These are phyloP conservation scores for Leptodactylus fuscus DNA, from an alignment of 2,113 vertebrate species.

Conservation along the genomic window DNA sequence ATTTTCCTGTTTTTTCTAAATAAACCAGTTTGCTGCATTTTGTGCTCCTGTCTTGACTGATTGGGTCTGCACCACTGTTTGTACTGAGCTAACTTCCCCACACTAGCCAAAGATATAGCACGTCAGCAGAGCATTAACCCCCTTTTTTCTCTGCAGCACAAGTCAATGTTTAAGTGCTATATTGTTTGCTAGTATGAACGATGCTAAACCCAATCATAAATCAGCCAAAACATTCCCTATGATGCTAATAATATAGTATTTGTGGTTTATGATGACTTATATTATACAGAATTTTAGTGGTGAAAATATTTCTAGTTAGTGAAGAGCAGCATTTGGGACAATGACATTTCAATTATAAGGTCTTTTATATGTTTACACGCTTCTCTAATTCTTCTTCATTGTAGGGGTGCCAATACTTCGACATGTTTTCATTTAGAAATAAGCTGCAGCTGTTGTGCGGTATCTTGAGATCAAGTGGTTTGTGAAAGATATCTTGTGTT, in stretches of 20 bases:
- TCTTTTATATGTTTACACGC: conserved; percentile 9
- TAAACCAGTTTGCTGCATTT: no score
- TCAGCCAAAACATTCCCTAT: no score
- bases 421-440: conserved; percentile 23
- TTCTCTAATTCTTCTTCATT: conserved; percentile 9
- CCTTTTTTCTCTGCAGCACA: no score
- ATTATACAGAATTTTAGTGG: background rate
- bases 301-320: background rate
- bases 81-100: no score
- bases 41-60: no score
- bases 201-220: no score
- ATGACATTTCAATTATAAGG: background rate
- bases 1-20: no score
- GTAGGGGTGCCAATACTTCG: conserved; percentile 2
- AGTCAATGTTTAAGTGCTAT: no score
- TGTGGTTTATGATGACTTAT: background rate
- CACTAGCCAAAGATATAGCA: no score
- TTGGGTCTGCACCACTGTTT: no score
- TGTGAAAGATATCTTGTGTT: background rate
- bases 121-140: no score
- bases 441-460: background rate
- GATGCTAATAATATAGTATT: background rate
- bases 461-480: conserved; percentile 7
- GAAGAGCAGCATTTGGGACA: background rate
- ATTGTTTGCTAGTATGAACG: no score